These are phyloP conservation scores for Phallusia fumigata DNA, from an alignment of 23 tunicate species.

Conservation along the genomic window DNA sequence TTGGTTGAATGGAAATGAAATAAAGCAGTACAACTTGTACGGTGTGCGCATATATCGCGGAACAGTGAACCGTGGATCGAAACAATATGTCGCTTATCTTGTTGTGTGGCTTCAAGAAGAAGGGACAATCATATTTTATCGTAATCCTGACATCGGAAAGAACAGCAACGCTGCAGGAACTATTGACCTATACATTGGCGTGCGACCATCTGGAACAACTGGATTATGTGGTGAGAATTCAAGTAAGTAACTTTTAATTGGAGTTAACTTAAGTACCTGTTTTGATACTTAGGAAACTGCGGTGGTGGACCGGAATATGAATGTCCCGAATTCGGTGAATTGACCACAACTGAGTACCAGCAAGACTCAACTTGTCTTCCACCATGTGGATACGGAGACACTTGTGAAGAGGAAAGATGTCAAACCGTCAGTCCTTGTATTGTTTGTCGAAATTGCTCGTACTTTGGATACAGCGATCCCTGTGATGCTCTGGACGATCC, in stretches of 20 bases:
- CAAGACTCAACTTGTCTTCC: constrained; percentile 22
- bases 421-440: constrained; percentile 11
- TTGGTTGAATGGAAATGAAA: not conserved
- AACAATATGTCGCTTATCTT: not conserved
- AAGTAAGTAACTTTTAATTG: no score
- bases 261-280: no score
- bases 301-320: not conserved
- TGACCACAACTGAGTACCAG: not conserved
- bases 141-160: constrained; percentile 1
- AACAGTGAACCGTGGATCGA: not conserved
- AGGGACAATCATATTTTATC: not conserved
- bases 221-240: constrained; percentile 21
- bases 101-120: not conserved
- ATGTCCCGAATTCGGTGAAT: not conserved
- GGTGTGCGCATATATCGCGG: not conserved
- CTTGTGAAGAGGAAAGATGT: constrained; percentile 50
- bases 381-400: constrained; percentile 19
- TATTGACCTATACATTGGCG: not conserved
- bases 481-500: constrained; percentile 23
- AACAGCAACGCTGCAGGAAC: not conserved
- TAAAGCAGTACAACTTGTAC: not conserved
- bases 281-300: not conserved
- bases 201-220: not conserved
- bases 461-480: constrained; percentile 30
- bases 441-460: constrained; percentile 26